Evolutionary conservation across 2,797 vertebrate species (phyloP).

Genomic region (Coregonus sp.): DNA sequence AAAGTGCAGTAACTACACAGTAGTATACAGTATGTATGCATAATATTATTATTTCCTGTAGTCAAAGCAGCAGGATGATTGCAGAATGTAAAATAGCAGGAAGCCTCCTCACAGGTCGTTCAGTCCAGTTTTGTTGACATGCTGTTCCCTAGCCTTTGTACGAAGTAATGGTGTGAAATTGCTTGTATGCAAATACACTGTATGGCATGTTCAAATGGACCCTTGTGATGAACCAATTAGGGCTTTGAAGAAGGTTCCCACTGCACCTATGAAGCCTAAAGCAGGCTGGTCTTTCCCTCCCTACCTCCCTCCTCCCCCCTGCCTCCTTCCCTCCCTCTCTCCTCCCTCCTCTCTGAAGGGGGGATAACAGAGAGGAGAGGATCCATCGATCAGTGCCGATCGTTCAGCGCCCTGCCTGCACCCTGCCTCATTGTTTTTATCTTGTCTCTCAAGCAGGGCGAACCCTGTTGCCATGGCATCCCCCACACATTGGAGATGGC

Average conservation of each 20-base stretch:
- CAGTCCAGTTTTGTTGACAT: background rate
- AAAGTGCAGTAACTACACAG: constrained; percentile 16
- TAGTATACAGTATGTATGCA: background rate
- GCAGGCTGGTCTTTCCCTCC: constrained; percentile 44
- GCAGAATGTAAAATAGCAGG: background rate
- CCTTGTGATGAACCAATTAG: constrained; percentile 60
- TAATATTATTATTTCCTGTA: background rate
- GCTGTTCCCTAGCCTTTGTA: constrained; percentile 33
- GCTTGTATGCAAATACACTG: constrained; percentile 57
- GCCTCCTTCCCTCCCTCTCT: constrained; percentile 41
- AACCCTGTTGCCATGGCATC: constrained; percentile 83
- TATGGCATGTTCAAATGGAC: constrained; percentile 65
- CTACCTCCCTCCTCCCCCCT: constrained; percentile 33
- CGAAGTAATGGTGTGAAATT: constrained; percentile 52
- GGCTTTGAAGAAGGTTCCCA: constrained; percentile 63
- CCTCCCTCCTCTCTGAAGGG: constrained; percentile 54
- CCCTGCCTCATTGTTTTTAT: constrained; percentile 82
- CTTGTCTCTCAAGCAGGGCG: constrained; percentile 75
- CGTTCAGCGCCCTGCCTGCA: constrained; percentile 70
- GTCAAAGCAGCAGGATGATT: background rate
- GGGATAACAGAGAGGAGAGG: constrained; percentile 19
- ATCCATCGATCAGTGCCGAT: constrained; percentile 79
- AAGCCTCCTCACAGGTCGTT: background rate
- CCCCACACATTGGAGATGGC: constrained; percentile 76
- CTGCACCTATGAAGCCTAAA: constrained; percentile 58